Conservation (phyloP, 2,888 invertebrate genomes). For the Orchesella flavescens region DNA sequence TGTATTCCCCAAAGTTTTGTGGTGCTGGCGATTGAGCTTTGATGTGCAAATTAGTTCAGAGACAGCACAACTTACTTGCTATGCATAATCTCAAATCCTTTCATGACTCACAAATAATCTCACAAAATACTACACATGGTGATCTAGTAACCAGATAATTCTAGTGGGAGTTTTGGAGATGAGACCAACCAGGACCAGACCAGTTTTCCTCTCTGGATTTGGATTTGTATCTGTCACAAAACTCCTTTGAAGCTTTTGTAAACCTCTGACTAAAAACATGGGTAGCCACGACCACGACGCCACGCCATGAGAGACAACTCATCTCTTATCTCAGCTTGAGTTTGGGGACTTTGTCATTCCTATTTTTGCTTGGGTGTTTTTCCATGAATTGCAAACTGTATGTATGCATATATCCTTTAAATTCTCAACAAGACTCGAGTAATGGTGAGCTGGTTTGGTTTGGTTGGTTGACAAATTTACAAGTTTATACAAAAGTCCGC, state of each 20-base stretch:
- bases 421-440: too few relatives aligned
- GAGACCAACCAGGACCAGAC: too few relatives aligned
- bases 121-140: background rate
- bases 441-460: background rate
- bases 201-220: too few relatives aligned
- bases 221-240: too few relatives aligned
- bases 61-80: background rate
- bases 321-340: too few relatives aligned
- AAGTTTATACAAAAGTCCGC: background rate
- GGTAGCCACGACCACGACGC: too few relatives aligned
- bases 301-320: too few relatives aligned
- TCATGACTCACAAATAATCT: constrained; percentile 11
- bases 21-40: constrained; percentile 60
- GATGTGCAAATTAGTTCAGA: constrained; percentile 60
- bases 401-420: too few relatives aligned
- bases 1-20: constrained; percentile 40
- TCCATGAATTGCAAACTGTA: background rate
- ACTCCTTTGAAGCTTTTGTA: too few relatives aligned
- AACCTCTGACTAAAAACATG: too few relatives aligned
- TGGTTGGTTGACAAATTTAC: background rate
- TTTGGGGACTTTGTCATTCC: background rate
- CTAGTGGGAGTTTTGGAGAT: background rate
- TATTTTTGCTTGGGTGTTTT: background rate
- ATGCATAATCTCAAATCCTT: constrained; percentile 24
- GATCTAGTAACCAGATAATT: background rate